These are phyloP conservation scores for Cinclus cinclus DNA, from an alignment of 2,113 vertebrate species.

Conservation along the genomic window DNA sequence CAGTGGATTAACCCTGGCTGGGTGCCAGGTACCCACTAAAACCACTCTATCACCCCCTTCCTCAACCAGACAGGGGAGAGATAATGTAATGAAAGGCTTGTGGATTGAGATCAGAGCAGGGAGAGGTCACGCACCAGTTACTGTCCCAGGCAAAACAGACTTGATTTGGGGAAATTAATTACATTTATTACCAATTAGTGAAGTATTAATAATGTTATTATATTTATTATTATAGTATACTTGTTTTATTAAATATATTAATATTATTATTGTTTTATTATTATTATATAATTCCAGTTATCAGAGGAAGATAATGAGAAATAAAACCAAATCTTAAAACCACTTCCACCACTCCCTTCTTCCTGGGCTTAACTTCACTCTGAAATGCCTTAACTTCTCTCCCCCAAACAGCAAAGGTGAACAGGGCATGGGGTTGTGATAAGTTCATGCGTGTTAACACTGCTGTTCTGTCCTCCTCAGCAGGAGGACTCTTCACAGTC, in stretches of 20 bases:
- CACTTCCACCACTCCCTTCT: not conserved
- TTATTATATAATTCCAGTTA: too few species aligned
- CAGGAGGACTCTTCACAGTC: not conserved
- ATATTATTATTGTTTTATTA: too few species aligned
- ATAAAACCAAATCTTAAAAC: not conserved
- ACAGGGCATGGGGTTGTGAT: not conserved
- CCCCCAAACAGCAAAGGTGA: not conserved
- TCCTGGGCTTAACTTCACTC: not conserved
- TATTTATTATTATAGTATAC: too few species aligned
- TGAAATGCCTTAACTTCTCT: not conserved
- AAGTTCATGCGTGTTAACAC: not conserved
- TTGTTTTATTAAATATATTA: too few species aligned
- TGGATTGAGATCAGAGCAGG: not conserved
- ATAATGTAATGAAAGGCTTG: not conserved
- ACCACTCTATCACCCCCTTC: not conserved
- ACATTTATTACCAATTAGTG: not conserved
- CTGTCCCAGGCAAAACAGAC: not conserved
- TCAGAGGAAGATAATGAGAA: not conserved
- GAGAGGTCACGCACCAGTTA: not conserved
- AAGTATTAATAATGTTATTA: too few species aligned
- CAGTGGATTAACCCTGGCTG: not conserved
- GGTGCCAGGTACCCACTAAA: not conserved
- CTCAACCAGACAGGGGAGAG: not conserved
- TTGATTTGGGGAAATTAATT: not conserved
- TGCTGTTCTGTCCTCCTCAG: not conserved